These are phyloP conservation scores for Notodonta dromedarius DNA, from an alignment of 2,888 invertebrate species.

Conservation along the genomic window DNA sequence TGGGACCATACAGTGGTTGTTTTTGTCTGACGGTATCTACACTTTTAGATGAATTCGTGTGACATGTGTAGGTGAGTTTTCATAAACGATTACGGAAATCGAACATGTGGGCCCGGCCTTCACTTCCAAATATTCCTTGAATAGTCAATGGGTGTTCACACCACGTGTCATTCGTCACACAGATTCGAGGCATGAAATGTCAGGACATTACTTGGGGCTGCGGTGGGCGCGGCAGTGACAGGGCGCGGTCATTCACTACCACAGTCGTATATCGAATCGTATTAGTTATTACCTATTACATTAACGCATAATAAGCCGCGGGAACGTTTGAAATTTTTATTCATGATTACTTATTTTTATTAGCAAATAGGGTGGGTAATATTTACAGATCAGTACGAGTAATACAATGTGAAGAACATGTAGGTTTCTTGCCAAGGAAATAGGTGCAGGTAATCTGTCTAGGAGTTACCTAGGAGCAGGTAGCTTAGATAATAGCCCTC, in stretches of 20 bases:
- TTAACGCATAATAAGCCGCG: slow-evolving; percentile 42
- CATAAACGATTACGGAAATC: not conserved
- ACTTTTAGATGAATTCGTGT: too few relatives aligned
- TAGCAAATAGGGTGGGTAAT: not conserved
- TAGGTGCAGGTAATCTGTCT: too few relatives aligned
- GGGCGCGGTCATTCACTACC: slow-evolving; percentile 67
- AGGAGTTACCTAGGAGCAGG: too few relatives aligned
- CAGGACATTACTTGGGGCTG: slow-evolving; percentile 63
- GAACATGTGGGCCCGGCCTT: not conserved
- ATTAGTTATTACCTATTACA: slow-evolving; percentile 52
- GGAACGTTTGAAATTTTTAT: slow-evolving; percentile 32
- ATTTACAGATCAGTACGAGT: not conserved
- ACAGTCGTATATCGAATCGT: slow-evolving; percentile 44
- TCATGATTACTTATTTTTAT: slow-evolving; percentile 11
- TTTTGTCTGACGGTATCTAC: too few relatives aligned
- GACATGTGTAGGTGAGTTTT: too few relatives aligned
- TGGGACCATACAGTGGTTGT: too few relatives aligned
- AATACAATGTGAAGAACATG: too few relatives aligned
- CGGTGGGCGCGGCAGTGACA: slow-evolving; percentile 59
- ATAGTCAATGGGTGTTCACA: slow-evolving; percentile 22
- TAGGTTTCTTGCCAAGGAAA: too few relatives aligned
- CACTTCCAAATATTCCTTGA: slow-evolving; percentile 12
- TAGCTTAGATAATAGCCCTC: too few relatives aligned
- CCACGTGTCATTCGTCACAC: slow-evolving; percentile 67
- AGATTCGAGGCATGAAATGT: slow-evolving; percentile 69